Base-by-base conservation (phyloP, 2,888 invertebrate genomes). In the Coleophora flavipennella region DNA sequence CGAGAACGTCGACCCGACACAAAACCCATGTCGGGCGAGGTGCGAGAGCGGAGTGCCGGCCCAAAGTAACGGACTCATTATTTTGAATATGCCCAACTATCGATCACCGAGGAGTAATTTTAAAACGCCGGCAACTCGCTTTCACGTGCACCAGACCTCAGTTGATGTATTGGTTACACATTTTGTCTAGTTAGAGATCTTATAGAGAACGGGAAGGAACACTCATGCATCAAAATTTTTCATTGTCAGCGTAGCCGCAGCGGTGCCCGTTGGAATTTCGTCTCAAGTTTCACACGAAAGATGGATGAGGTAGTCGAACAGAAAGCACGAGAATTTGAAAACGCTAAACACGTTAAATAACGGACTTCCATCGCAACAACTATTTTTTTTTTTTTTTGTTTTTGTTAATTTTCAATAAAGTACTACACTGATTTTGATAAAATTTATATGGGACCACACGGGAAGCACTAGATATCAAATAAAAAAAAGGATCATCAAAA, bases 41-140 rank as follows among this genome's bases (percentile, higher is more conserved):
- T 69, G 73, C 79, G 79, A 80, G 75, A 63, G n/a, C n/a, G n/a
- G 76, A 76, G 69, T 54, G 56, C 54, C 61, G 62, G 59, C 57
- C 61, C 46, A 38, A 46, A 28, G 13, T 26, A 41, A 51, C 48
- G 44, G 44, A 51, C 62, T 73, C 73, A 79, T 80, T 77, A 78
- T 67, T 75, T 73, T 67, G 63, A 70, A 75, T 71, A 75, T 71
- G 62, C 62, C 60, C 56, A 57, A 58, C 80, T 68, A 84, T 83
- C 80, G 66, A 81, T 81, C 80, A 81, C 63, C 44, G 32, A 29
- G 20, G 20, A 58, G 28, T 28, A 38, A 34, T 32, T 66, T 68
- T 67, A 62, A 58, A 67, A 70, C 61, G 55, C 59, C 57, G 57
- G 59, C 3, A 61, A 61, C 60, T 59, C 55, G 46, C 46, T 56